Base-by-base conservation (phyloP, 2,797 vertebrate genomes). In the Pangasius macronema region DNA sequence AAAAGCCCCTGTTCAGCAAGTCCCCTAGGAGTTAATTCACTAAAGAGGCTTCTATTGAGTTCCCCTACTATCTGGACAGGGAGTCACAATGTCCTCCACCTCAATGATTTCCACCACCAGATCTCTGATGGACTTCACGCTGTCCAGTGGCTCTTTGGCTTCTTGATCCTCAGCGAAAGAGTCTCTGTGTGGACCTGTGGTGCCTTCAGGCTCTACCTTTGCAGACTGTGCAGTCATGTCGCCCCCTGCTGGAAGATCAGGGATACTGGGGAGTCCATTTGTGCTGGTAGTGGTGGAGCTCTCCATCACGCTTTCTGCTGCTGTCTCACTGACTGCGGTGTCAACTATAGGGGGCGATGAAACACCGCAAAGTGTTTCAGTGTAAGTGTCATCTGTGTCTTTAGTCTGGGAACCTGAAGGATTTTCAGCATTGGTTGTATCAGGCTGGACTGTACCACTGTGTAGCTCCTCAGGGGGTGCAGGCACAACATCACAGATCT, bases 41-140 rank as follows among this genome's bases (percentile, higher is more conserved):
- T 75, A 27, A 55, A 53, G 33, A 83, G 46, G 16, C 72, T 10
- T 79, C 16, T 83, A 77, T 11, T 59, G 76, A 55, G 49, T 46
- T 68, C 20, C 65, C 2, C 61, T 83, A 84, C 83, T 82, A 36
- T 80, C 85, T 22, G 90, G 83, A 80, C 59, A 65, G 83, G 91
- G 81, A 24, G 81, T 59, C 73, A 86, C n/a, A 20, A 91, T 79
- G 1, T 83, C 89, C 82, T 96, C 90, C 51, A 95, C 92, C 30
- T 95, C 94, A 18, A 88, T 94, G 30, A 94, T 79, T 92, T 96
- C 95, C n/a, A 89, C 90, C 90, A 96, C 93, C 24, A 96, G 92
- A 0, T 93, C 93, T 89, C 94, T 93, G 91, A 96, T 95, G 30
- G 76, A 53, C 9, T 91, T 84, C 82, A 96, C 88, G 13, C 92